Evolutionary conservation across 2,888 invertebrate genomes (phyloP).

Genomic region (Operophtera brumata): DNA sequence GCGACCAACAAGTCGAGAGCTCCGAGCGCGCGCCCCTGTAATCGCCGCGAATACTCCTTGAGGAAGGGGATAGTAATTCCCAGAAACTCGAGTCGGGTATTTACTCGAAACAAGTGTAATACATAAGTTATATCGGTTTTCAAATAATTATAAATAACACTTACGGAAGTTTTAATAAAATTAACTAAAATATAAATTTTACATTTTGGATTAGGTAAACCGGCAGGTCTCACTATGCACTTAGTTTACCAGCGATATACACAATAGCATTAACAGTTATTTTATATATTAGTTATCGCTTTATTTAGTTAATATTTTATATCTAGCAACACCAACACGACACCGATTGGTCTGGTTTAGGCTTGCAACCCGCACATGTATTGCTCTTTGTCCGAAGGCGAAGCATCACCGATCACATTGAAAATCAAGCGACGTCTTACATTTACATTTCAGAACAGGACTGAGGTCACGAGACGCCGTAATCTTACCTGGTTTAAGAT

Average conservation of each 20-base stretch:
- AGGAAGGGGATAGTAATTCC: too few relatives aligned
- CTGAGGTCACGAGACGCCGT: not conserved
- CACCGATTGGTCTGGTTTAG: slow-evolving; percentile 73
- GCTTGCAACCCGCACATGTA: slow-evolving; percentile 61
- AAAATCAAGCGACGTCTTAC: slow-evolving; percentile 20
- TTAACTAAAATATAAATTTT: slow-evolving; percentile 1
- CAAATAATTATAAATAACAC: too few relatives aligned
- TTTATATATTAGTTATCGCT: slow-evolving; percentile 54
- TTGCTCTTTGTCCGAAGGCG: slow-evolving; percentile 55
- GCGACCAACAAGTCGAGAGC: too few relatives aligned
- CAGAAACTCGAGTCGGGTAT: too few relatives aligned
- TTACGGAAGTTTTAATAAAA: too few relatives aligned
- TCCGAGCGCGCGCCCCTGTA: too few relatives aligned
- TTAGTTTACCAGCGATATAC: slow-evolving; percentile 53
- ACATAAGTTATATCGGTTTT: too few relatives aligned
- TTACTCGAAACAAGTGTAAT: too few relatives aligned
- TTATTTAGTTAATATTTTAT: slow-evolving; percentile 45
- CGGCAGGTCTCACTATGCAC: slow-evolving; percentile 35
- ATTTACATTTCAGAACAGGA: slow-evolving; percentile 14
- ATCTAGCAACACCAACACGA: slow-evolving; percentile 72
- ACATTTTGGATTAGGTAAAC: slow-evolving; percentile 1
- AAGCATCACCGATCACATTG: slow-evolving; percentile 16
- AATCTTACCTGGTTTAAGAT: not conserved
- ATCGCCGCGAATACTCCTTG: too few relatives aligned
- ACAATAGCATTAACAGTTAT: slow-evolving; percentile 48